Evolutionary conservation across 1,140 invertebrate species (phyloP).

Genomic region (Lepidurus packardi): DNA sequence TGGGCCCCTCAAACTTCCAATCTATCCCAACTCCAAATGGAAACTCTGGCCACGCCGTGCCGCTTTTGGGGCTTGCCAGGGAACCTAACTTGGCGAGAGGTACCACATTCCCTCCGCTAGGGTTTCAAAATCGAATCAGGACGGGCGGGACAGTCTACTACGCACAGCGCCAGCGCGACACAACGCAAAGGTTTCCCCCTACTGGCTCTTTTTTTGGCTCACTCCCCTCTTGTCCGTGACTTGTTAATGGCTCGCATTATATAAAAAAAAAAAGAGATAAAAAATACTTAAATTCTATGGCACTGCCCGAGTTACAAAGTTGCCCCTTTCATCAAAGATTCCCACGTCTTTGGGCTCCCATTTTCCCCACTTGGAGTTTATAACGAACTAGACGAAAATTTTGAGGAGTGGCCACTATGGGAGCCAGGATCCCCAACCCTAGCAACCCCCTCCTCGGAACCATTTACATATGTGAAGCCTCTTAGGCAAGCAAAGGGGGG

Average conservation of each 20-base stretch:
- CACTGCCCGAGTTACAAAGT: neutral
- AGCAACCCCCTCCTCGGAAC: neutral
- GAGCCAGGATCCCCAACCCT: neutral
- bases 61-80: neutral
- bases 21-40: neutral
- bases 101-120: neutral
- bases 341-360: neutral
- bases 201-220: neutral
- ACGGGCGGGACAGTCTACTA: neutral
- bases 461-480: conserved; percentile 22
- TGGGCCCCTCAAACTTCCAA: neutral
- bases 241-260: conserved; percentile 13
- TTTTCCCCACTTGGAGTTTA: neutral
- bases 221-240: neutral
- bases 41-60: conserved; percentile 7
- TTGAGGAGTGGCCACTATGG: conserved; percentile 4
- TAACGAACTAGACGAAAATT: neutral
- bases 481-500: neutral
- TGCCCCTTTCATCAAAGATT: neutral
- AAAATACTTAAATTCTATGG: neutral
- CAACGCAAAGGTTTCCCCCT: neutral
- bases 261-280: neutral
- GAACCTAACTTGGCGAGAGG: neutral
- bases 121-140: conserved; percentile 18
- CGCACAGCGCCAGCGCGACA: neutral